These are phyloP conservation scores for Peromyscus polionotus DNA, from an alignment of 2,113 vertebrate species.

Conservation along the genomic window DNA sequence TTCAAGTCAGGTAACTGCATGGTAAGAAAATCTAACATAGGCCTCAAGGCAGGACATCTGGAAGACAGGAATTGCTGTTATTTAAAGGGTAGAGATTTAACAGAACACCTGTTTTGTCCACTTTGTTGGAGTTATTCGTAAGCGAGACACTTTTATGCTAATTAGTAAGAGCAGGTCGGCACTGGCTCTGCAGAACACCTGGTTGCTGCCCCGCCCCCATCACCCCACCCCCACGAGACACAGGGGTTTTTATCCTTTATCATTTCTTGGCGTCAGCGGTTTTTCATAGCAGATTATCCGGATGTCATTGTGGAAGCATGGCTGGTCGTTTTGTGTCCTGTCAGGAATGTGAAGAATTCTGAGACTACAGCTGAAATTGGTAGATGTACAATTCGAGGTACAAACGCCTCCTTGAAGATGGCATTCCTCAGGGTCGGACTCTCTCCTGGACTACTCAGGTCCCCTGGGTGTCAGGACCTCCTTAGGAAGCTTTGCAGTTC, in stretches of 20 bases:
- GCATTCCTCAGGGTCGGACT: not conserved
- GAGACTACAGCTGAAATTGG: not conserved
- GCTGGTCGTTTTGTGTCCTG: not conserved
- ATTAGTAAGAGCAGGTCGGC: not conserved
- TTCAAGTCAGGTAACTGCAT: not conserved
- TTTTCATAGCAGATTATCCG: not conserved
- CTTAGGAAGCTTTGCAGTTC: not conserved
- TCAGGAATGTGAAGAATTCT: not conserved
- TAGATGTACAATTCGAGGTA: not conserved
- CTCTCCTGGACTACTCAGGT: not conserved
- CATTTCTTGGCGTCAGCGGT: not conserved
- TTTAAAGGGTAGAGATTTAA: not conserved
- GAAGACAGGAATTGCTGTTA: not conserved
- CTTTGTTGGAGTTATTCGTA: not conserved
- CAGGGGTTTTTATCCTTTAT: not conserved
- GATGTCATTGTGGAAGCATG: not conserved
- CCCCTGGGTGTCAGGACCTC: not conserved
- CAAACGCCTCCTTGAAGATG: not conserved
- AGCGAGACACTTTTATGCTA: not conserved
- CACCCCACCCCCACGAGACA: fast-evolving
- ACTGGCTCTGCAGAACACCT: not conserved
- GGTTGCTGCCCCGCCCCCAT: not conserved
- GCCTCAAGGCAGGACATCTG: not conserved
- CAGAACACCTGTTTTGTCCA: not conserved
- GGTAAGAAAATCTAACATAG: not conserved